These are phyloP conservation scores for Embiotoca jacksoni DNA, from an alignment of 2,113 vertebrate species.

Conservation along the genomic window DNA sequence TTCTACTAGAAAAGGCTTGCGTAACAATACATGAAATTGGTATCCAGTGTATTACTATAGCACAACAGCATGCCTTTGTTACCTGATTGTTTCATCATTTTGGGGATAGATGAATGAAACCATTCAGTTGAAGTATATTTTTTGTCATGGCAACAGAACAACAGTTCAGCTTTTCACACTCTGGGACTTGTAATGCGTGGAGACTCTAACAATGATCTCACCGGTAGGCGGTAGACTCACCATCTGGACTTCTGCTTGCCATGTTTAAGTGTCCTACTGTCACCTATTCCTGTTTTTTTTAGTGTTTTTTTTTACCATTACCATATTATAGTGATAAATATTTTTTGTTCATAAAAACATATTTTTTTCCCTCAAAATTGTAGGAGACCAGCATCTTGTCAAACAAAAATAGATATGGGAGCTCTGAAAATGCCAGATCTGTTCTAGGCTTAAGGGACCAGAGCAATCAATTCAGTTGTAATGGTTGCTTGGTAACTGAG, in stretches of 20 bases:
- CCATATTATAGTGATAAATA: not conserved
- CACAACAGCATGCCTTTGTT: not conserved
- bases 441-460: conserved; percentile 50
- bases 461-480: conserved; percentile 66
- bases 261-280: not conserved
- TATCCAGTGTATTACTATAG: not conserved
- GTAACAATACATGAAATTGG: not conserved
- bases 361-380: conserved; percentile 21
- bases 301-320: not conserved
- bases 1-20: not conserved
- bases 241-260: not conserved
- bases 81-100: conserved; percentile 8
- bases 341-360: not conserved
- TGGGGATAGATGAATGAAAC: not conserved
- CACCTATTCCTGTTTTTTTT: not conserved
- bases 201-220: not conserved
- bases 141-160: not conserved
- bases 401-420: conserved; percentile 33
- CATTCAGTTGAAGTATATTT: not conserved
- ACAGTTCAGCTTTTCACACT: not conserved
- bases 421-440: conserved; percentile 50
- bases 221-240: not conserved
- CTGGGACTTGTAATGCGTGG: not conserved
- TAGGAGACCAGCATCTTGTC: conserved; percentile 20
- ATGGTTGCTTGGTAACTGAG: conserved; percentile 74